A percentile compares a stretch with the other conserved stretches of the same genome.
These are phyloP conservation scores for Agrochola lota DNA, from an alignment of 2,888 invertebrate genomes.

Conservation along the genomic window DNA sequence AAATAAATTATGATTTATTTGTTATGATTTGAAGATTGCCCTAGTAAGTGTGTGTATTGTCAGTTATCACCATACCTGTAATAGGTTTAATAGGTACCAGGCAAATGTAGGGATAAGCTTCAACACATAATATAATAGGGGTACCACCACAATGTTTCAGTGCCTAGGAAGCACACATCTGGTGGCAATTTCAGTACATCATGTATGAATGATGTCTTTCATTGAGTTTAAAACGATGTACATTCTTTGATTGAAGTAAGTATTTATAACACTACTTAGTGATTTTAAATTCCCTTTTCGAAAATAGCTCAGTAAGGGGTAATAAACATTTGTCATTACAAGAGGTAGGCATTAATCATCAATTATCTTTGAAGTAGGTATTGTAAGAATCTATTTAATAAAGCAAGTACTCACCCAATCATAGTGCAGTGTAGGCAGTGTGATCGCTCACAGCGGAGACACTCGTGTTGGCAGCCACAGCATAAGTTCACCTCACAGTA, in stretches of 20 bases:
- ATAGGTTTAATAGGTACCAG: not conserved
- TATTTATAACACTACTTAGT: not conserved
- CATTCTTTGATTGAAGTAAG: not conserved
- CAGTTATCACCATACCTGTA: no score
- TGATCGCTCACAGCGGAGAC: constrained; percentile 71
- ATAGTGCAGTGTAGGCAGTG: constrained; percentile 80
- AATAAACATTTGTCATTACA: not conserved
- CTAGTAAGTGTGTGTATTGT: no score
- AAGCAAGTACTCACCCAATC: constrained; percentile 73
- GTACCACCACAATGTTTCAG: not conserved
- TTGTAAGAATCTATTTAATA: not conserved
- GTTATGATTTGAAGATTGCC: not conserved
- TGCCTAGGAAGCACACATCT: not conserved
- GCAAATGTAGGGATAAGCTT: not conserved
- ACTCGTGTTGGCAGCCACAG: constrained; percentile 73
- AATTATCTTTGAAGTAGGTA: not conserved
- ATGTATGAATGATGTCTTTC: not conserved
- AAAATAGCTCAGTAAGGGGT: not conserved
- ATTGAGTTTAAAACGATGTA: not conserved
- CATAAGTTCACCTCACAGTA: constrained; percentile 83
- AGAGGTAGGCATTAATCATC: not conserved
- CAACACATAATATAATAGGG: not conserved
- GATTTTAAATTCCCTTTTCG: no score
- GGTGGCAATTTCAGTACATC: not conserved
- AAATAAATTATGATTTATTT: not conserved